phyloP scores from a whole-genome alignment of 2,113 vertebrate species.

The Poeciliopsis prolifica region DNA sequence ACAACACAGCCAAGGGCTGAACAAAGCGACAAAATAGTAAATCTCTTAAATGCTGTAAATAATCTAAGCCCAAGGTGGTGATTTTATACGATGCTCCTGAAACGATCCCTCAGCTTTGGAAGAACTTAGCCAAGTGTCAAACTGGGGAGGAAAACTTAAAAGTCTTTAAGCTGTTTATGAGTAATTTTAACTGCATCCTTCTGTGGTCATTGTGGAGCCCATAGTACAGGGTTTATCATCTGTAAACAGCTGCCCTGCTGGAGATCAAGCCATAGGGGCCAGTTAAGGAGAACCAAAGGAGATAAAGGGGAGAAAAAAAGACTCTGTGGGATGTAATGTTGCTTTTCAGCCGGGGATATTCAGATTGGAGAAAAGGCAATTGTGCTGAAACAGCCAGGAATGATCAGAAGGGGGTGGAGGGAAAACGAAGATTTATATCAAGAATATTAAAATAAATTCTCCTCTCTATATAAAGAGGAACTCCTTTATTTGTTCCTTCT shows the following conservation, averaged over 20 bases:
- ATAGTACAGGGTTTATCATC: background rate
- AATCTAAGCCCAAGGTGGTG: background rate
- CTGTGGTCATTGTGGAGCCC: background rate
- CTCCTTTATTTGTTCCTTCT: background rate
- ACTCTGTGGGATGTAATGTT: background rate
- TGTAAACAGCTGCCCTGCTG: background rate
- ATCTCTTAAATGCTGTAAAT: background rate
- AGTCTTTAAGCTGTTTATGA: background rate
- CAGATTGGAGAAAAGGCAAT: background rate
- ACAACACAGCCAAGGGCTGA: background rate
- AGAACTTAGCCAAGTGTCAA: background rate
- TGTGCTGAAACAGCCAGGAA: background rate
- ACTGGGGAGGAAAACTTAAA: too few species aligned
- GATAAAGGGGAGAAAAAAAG: background rate
- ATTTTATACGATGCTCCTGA: background rate
- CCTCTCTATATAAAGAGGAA: background rate
- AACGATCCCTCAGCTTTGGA: background rate
- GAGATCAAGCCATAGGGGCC: background rate
- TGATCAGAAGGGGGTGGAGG: background rate
- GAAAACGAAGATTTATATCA: too few species aligned
- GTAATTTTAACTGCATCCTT: background rate
- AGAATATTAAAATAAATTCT: too few species aligned
- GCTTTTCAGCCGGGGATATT: background rate
- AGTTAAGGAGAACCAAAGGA: background rate
- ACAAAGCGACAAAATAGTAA: background rate